phyloP scores from a whole-genome alignment of 2,797 vertebrate species.

The Streptopelia turtur region DNA sequence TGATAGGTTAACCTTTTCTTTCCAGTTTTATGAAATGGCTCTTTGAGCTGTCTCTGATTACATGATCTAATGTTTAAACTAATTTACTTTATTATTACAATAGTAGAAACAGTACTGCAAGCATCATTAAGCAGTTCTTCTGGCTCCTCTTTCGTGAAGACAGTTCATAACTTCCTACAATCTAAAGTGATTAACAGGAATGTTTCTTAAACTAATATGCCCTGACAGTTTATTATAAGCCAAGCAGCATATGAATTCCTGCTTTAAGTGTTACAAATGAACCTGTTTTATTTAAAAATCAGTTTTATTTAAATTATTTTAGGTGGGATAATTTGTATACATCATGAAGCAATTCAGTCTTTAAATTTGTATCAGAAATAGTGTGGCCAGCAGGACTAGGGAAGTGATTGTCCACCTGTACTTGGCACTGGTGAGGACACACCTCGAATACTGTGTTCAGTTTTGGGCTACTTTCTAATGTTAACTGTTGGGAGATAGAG shows the following conservation, averaged over 20 bases:
- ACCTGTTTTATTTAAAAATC: background rate
- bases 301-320: constrained; percentile 22
- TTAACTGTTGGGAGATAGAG: background rate
- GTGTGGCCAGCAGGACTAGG: no score
- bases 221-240: background rate
- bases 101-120: background rate
- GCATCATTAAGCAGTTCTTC: constrained; percentile 27
- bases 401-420: no score
- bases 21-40: background rate
- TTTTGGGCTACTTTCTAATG: background rate
- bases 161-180: background rate
- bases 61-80: background rate
- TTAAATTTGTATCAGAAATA: background rate
- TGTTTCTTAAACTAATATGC: constrained; percentile 11
- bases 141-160: background rate
- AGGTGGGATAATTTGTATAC: background rate
- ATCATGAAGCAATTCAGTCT: background rate
- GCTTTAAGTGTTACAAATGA: constrained; percentile 23
- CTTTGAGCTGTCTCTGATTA: background rate
- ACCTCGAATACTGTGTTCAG: no score
- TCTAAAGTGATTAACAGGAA: background rate
- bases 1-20: background rate
- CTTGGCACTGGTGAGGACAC: no score
- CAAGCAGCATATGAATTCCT: background rate
- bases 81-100: background rate